phyloP scores from a whole-genome alignment of 2,113 vertebrate species.

The Clarias macrocephalus region DNA sequence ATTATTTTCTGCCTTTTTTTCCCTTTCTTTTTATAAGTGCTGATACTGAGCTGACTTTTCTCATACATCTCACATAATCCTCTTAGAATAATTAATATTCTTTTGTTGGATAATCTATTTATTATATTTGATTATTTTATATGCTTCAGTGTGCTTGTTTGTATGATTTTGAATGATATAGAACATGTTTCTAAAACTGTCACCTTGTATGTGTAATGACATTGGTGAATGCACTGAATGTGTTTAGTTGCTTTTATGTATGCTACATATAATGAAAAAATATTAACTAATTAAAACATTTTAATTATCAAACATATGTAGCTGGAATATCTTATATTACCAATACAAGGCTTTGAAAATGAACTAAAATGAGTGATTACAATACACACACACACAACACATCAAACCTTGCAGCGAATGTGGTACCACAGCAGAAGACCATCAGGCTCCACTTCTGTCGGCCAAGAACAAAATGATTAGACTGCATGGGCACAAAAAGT shows the following conservation, averaged over 20 bases:
- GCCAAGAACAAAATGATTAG: too few relatives aligned
- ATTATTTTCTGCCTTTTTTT: neutral
- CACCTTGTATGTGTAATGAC: neutral
- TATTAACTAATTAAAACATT: conserved; percentile 9
- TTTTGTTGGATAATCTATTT: conserved; percentile 38
- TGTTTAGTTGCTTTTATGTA: neutral
- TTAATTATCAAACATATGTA: neutral
- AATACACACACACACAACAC: neutral
- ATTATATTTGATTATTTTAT: conserved; percentile 45
- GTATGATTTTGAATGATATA: neutral
- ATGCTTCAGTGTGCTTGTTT: conserved; percentile 8
- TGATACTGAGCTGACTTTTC: neutral
- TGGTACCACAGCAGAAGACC: too few relatives aligned
- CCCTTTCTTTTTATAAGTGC: neutral
- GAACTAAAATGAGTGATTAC: neutral
- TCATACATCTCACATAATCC: conserved; percentile 14
- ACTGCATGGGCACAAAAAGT: too few relatives aligned
- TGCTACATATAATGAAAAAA: neutral
- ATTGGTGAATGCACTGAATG: neutral
- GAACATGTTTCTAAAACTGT: neutral
- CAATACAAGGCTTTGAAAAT: neutral
- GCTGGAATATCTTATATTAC: neutral
- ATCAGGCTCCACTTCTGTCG: too few relatives aligned
- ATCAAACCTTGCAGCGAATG: too few relatives aligned
- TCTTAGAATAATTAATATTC: neutral